Conservation (phyloP, 2,888 invertebrate genomes). For the Polymixis lichenea region DNA sequence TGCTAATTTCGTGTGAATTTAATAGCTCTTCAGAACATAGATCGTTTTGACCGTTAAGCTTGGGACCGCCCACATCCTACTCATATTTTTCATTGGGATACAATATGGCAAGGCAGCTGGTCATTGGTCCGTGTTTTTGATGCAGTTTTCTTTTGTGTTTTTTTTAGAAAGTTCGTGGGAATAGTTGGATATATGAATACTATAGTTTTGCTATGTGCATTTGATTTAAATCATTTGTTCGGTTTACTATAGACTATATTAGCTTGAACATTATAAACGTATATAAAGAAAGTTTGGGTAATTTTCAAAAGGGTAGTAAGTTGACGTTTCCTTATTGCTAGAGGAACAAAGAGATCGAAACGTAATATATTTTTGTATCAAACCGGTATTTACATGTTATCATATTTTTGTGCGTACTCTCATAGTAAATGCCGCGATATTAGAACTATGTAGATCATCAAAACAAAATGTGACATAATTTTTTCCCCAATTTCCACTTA, state of each 20-base stretch:
- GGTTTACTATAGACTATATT: neutral
- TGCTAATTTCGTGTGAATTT: constrained; percentile 62
- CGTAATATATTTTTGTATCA: no score
- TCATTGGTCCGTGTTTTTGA: constrained; percentile 47
- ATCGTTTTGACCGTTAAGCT: constrained; percentile 74
- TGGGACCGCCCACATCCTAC: constrained; percentile 78
- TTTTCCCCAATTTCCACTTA: constrained; percentile 30
- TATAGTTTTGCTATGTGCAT: neutral
- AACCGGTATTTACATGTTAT: neutral
- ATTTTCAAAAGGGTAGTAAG: neutral
- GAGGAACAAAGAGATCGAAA: neutral
- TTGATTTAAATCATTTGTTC: neutral
- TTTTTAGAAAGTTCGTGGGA: constrained; percentile 36
- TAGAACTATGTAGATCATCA: neutral
- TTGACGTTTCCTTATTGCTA: neutral
- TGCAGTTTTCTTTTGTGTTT: constrained; percentile 31
- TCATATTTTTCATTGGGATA: constrained; percentile 61
- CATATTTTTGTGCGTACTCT: no score
- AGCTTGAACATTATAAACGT: neutral
- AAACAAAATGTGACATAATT: constrained; percentile 30
- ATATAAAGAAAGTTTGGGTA: neutral
- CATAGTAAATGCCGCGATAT: neutral
- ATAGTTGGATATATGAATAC: constrained; percentile 5
- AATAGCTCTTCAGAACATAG: constrained; percentile 67
- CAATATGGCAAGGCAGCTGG: constrained; percentile 63